These are phyloP conservation scores for Sinhomidia bicolor DNA, from an alignment of 2,888 invertebrate genomes.

Conservation along the genomic window DNA sequence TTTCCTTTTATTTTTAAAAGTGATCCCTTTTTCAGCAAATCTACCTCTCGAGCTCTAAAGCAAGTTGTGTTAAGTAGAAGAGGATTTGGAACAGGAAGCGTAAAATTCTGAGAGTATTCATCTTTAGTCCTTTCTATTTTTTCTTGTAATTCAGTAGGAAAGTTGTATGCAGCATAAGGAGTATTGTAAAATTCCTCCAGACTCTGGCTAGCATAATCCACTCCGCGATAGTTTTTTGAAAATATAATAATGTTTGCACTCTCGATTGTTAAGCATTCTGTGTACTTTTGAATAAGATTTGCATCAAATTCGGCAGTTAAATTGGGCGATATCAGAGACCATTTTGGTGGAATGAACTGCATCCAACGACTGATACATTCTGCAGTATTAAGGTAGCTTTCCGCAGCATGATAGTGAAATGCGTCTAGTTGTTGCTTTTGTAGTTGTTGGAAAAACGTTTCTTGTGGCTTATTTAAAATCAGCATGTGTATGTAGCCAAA, in stretches of 20 bases:
- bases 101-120: slow-evolving; percentile 16
- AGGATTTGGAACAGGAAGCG: slow-evolving; percentile 40
- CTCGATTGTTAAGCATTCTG: slow-evolving; percentile 46
- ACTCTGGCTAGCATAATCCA: slow-evolving; percentile 4
- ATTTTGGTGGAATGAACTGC: slow-evolving; percentile 54
- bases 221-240: slow-evolving; percentile 58
- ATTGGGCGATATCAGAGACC: slow-evolving; percentile 57
- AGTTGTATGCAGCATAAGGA: slow-evolving; percentile 52
- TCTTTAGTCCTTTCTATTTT: slow-evolving; percentile 32
- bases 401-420: slow-evolving; percentile 69
- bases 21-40: slow-evolving; percentile 55
- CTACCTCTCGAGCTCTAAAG: slow-evolving; percentile 24
- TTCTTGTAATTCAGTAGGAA: slow-evolving; percentile 34
- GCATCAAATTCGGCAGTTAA: slow-evolving; percentile 65
- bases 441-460: slow-evolving; percentile 69
- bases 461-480: slow-evolving; percentile 26
- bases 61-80: slow-evolving; percentile 40
- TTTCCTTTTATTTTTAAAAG: slow-evolving; percentile 60
- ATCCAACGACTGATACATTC: slow-evolving; percentile 58
- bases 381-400: background rate
- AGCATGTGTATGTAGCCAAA: slow-evolving; percentile 73
- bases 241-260: slow-evolving; percentile 64
- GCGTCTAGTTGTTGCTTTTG: slow-evolving; percentile 64
- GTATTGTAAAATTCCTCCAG: slow-evolving; percentile 67
- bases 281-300: slow-evolving; percentile 43